Conservation (phyloP, 2,797 vertebrate genomes). For the Channa striata region DNA sequence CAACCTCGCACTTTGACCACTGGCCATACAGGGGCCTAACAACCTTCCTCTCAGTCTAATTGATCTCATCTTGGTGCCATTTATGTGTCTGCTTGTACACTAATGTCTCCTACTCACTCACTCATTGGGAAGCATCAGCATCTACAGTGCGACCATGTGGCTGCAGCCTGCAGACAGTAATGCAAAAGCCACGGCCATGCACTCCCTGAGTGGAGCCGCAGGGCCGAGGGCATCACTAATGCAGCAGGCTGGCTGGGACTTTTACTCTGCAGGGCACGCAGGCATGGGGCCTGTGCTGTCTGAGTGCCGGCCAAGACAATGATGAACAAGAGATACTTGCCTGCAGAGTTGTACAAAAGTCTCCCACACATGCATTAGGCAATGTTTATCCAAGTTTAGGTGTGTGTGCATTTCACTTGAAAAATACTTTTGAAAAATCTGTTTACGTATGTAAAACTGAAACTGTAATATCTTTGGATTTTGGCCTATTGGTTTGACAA, state of each 20-base stretch:
- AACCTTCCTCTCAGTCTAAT: slow-evolving; percentile 77
- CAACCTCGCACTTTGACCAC: slow-evolving; percentile 69
- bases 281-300: slow-evolving; percentile 61
- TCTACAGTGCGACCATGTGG: slow-evolving; percentile 74
- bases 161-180: slow-evolving; percentile 71
- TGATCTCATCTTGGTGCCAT: slow-evolving; percentile 77
- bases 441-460: background rate
- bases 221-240: slow-evolving; percentile 77
- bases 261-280: slow-evolving; percentile 71
- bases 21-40: slow-evolving; percentile 69
- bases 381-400: slow-evolving; percentile 20
- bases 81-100: slow-evolving; percentile 79
- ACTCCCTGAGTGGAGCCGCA: slow-evolving; percentile 67
- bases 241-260: slow-evolving; percentile 69
- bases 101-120: slow-evolving; percentile 77
- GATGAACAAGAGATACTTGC: slow-evolving; percentile 66
- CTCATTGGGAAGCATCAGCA: slow-evolving; percentile 73
- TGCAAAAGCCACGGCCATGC: slow-evolving; percentile 44
- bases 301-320: slow-evolving; percentile 71
- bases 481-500: background rate
- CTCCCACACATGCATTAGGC: slow-evolving; percentile 24
- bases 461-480: background rate
- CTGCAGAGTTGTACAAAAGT: slow-evolving; percentile 70
- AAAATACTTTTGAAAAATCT: background rate
- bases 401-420: slow-evolving; percentile 1